Conservation (phyloP, 2,113 vertebrate species). For the Poecile atricapillus region DNA sequence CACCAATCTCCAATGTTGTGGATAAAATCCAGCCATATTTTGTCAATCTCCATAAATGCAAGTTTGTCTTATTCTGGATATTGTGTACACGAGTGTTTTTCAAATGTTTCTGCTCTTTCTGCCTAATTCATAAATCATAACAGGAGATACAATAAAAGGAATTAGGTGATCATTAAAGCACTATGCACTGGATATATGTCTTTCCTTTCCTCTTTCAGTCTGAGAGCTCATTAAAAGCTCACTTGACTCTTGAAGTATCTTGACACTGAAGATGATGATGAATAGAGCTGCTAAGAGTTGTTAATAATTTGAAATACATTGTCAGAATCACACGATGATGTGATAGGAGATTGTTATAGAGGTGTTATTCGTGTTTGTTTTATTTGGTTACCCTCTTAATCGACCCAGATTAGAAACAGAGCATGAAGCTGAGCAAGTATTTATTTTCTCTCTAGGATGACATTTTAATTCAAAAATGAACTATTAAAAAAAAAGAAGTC, state of each 20-base stretch:
- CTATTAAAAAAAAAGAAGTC: not conserved
- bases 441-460: constrained; percentile 37
- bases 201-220: constrained; percentile 2
- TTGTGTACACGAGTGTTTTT: not conserved
- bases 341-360: not conserved
- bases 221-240: constrained; percentile 67
- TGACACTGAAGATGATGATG: constrained; percentile 57
- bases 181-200: not conserved
- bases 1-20: not conserved
- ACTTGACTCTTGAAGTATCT: constrained; percentile 43
- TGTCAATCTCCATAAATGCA: not conserved
- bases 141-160: constrained; percentile 4
- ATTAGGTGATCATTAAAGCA: constrained; percentile 53
- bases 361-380: constrained; percentile 50
- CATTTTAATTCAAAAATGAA: constrained; percentile 34
- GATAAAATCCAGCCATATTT: not conserved
- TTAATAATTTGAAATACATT: constrained; percentile 49
- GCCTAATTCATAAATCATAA: constrained; percentile 55
- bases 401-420: constrained; percentile 12
- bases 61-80: not conserved
- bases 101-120: not conserved
- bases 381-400: constrained; percentile 30
- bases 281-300: constrained; percentile 38
- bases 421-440: constrained; percentile 30
- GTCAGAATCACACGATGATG: constrained; percentile 6